Conservation (phyloP, 2,888 invertebrate genomes). For the Noctua pronuba region DNA sequence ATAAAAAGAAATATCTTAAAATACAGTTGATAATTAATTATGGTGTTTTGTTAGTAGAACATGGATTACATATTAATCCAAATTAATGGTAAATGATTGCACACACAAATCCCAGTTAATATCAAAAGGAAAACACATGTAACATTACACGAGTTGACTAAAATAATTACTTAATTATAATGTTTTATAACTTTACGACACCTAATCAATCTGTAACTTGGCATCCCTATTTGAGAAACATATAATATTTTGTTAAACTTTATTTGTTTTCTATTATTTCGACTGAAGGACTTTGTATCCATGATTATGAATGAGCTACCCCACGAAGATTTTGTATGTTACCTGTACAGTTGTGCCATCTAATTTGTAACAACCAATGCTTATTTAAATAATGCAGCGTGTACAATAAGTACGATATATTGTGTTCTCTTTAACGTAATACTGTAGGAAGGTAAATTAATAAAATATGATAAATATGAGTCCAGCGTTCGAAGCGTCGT, state of each 20-base stretch:
- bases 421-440: neutral
- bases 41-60: conserved; percentile 11
- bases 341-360: conserved; percentile 35
- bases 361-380: conserved; percentile 13
- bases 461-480: conserved; percentile 5
- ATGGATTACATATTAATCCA: conserved; percentile 1
- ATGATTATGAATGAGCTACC: neutral
- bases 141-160: conserved; percentile 11
- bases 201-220: neutral
- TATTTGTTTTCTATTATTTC: neutral
- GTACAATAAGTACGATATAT: neutral
- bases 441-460: conserved; percentile 14
- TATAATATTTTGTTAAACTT: neutral
- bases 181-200: neutral
- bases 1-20: conserved; percentile 28
- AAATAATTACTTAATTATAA: conserved; percentile 25
- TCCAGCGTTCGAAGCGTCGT: neutral
- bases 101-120: conserved; percentile 42
- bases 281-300: neutral
- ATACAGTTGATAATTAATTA: neutral
- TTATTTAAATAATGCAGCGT: neutral
- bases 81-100: conserved; percentile 2
- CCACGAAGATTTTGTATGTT: neutral
- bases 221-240: neutral
- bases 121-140: conserved; percentile 17